Conservation (phyloP, 2,797 vertebrate species). For the Holocentrus rufus region DNA sequence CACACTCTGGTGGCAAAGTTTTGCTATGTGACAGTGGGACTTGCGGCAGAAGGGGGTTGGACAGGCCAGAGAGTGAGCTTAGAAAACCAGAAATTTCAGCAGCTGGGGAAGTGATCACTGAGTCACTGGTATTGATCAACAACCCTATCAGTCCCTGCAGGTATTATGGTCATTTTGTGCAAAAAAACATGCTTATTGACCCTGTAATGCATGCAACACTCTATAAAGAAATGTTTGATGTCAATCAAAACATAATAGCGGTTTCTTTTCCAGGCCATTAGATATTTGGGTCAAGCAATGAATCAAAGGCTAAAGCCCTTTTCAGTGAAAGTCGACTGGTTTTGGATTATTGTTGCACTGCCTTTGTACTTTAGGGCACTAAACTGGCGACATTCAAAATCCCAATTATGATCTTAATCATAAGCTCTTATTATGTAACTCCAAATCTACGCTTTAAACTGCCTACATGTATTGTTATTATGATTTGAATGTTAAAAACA, state of each 20-base stretch:
- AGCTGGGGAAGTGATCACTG: no score
- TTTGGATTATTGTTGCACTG: conserved; percentile 28
- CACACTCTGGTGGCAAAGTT: conserved; percentile 12
- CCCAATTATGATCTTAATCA: neutral
- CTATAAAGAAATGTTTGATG: neutral
- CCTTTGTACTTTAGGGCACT: neutral
- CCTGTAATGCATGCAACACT: accelerated
- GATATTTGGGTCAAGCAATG: conserved; percentile 7
- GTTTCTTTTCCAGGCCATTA: neutral
- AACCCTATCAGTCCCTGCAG: no score
- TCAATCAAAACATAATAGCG: neutral
- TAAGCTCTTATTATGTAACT: neutral
- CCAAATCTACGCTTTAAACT: neutral
- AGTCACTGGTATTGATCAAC: no score
- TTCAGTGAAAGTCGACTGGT: neutral
- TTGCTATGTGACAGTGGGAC: conserved; percentile 6
- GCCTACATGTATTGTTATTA: neutral
- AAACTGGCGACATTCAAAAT: neutral
- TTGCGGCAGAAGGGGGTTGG: neutral
- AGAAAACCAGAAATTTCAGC: no score
- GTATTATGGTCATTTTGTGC: no score
- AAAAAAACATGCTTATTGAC: no score
- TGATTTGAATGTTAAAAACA: neutral
- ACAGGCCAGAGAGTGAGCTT: no score
- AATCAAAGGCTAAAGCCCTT: conserved; percentile 21